Conservation (phyloP, 2,888 invertebrate species). For the Petrophora chlorosata region DNA sequence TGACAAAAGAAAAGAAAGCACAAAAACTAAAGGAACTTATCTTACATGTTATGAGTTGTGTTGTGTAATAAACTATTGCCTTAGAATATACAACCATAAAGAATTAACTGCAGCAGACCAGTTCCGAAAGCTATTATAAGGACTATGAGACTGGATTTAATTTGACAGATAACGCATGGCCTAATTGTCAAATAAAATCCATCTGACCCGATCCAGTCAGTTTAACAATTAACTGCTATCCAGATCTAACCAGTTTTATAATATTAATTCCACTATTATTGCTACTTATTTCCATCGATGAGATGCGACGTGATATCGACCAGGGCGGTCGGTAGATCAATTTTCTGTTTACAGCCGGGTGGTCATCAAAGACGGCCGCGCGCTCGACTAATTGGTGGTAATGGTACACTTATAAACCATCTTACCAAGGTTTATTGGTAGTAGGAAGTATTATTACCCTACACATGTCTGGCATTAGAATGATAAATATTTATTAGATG, state of each 20-base stretch:
- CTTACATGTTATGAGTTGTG: no score
- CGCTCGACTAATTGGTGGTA: constrained; percentile 75
- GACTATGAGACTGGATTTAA: no score
- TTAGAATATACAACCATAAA: no score
- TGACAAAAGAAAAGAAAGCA: no score
- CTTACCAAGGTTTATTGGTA: constrained; percentile 46
- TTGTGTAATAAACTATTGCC: no score
- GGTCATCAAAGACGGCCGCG: constrained; percentile 73
- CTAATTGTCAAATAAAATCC: background rate
- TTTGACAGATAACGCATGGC: background rate
- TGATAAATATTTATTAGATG: constrained; percentile 38
- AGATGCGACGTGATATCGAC: constrained; percentile 45
- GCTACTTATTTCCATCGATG: constrained; percentile 37
- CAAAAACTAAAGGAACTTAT: no score
- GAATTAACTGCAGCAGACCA: no score
- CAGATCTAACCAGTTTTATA: constrained; percentile 40
- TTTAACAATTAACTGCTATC: constrained; percentile 22
- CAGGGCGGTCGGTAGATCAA: constrained; percentile 73
- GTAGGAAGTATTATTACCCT: constrained; percentile 33
- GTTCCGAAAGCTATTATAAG: no score
- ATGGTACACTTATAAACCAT: constrained; percentile 63
- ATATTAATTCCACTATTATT: constrained; percentile 18
- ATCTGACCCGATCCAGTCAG: background rate
- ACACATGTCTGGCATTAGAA: constrained; percentile 32
- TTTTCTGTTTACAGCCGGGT: constrained; percentile 74